These are phyloP conservation scores for Myotis vivesi DNA, from an alignment of 2,797 vertebrate genomes.

Conservation along the genomic window DNA sequence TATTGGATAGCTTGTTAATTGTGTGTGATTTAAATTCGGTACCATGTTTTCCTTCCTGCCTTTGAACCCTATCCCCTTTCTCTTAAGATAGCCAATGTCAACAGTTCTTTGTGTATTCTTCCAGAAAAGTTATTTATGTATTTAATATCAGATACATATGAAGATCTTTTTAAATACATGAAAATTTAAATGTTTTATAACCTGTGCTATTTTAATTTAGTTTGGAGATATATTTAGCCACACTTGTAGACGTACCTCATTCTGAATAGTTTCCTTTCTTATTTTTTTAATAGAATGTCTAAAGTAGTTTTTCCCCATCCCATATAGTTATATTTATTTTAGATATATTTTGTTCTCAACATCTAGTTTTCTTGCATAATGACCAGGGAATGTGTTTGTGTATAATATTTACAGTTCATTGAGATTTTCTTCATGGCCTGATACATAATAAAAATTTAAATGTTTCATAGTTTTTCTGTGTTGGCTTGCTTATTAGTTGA, in stretches of 20 bases:
- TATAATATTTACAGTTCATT: slow-evolving; percentile 52
- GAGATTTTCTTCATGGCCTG: slow-evolving; percentile 40
- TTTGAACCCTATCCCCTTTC: not conserved
- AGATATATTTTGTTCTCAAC: not conserved
- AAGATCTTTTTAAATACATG: slow-evolving; percentile 20
- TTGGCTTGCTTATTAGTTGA: slow-evolving; percentile 40
- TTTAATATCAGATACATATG: slow-evolving; percentile 40
- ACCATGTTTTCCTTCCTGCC: not conserved
- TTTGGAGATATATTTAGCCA: slow-evolving; percentile 10
- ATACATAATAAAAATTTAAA: slow-evolving; percentile 47
- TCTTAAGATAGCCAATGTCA: slow-evolving; percentile 24
- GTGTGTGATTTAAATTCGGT: slow-evolving; percentile 32
- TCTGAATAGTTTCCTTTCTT: not conserved
- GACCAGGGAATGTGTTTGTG: slow-evolving; percentile 38
- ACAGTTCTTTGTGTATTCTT: slow-evolving; percentile 6
- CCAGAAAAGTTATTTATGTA: slow-evolving; percentile 49
- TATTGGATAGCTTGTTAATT: slow-evolving; percentile 28
- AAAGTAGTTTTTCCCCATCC: not conserved
- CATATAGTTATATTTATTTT: slow-evolving; percentile 15
- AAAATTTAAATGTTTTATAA: slow-evolving; percentile 22
- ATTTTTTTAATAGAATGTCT: not conserved
- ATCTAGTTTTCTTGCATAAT: slow-evolving; percentile 57
- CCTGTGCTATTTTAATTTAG: slow-evolving; percentile 39
- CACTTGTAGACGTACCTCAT: not conserved
- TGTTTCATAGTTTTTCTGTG: not conserved